Evolutionary conservation across 2,888 invertebrate species (phyloP).

Genomic region (Apeira syringaria): DNA sequence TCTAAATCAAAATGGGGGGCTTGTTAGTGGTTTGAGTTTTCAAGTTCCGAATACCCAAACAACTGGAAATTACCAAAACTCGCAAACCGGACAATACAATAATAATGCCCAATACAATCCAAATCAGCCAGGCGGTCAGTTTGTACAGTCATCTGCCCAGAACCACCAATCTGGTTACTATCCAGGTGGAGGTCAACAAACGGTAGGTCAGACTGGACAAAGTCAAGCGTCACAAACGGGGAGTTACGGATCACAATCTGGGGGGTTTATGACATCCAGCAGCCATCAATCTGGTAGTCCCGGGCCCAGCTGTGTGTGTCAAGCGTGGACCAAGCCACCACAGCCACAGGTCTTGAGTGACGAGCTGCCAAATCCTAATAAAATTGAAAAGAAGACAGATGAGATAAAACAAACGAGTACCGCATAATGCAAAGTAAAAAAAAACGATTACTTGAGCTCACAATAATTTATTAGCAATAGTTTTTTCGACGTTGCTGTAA

Average conservation of each 20-base stretch:
- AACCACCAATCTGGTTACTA: slow-evolving; percentile 27
- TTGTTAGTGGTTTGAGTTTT: slow-evolving; percentile 4
- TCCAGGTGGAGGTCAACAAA: slow-evolving; percentile 23
- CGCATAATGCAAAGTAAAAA: slow-evolving; percentile 2
- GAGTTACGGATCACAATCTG: slow-evolving; percentile 23
- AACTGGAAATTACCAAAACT: slow-evolving; percentile 22
- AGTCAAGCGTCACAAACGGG: slow-evolving; percentile 15
- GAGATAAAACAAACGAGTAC: slow-evolving; percentile 7
- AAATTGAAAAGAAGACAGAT: slow-evolving; percentile 20
- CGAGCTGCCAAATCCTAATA: slow-evolving; percentile 14
- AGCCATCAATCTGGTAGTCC: slow-evolving; percentile 44
- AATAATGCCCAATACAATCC: slow-evolving; percentile 15
- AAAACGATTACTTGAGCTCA: background rate
- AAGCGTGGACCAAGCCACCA: slow-evolving; percentile 68
- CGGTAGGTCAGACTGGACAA: slow-evolving; percentile 12
- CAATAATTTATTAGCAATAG: slow-evolving; percentile 11
- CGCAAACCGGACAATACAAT: slow-evolving; percentile 11
- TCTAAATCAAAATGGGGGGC: slow-evolving; percentile 5
- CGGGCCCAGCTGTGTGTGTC: slow-evolving; percentile 70
- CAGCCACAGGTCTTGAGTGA: slow-evolving; percentile 29
- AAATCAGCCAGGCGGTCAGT: slow-evolving; percentile 27
- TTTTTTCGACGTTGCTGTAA: slow-evolving; percentile 7
- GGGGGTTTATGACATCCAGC: slow-evolving; percentile 45
- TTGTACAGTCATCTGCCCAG: slow-evolving; percentile 23
- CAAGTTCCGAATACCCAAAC: slow-evolving; percentile 8